These are phyloP conservation scores for Eupithecia exiguata DNA, from an alignment of 2,888 invertebrate species.

Conservation along the genomic window DNA sequence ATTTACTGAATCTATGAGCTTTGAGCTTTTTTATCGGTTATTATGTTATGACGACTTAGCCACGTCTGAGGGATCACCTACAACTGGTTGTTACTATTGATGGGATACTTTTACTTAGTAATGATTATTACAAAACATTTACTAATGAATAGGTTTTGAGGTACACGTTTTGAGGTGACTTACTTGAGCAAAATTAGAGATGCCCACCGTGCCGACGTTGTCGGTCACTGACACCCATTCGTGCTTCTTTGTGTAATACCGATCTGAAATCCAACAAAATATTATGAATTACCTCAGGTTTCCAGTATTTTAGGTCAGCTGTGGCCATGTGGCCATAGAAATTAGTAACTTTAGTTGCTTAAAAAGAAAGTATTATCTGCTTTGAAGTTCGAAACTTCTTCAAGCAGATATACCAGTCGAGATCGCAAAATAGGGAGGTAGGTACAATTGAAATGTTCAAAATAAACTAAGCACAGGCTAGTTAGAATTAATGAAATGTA, in stretches of 20 bases:
- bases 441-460: not conserved
- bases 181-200: constrained; percentile 92
- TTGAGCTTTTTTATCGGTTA: not conserved
- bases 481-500: not conserved
- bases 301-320: not conserved
- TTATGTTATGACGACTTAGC: not conserved
- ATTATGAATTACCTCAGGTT: not conserved
- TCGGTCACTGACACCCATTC: constrained; percentile 92
- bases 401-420: not conserved
- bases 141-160: not conserved
- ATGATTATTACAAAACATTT: no score
- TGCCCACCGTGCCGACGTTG: constrained; percentile 91
- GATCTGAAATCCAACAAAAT: constrained; percentile 74
- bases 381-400: not conserved
- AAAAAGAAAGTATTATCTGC: not conserved
- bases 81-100: not conserved
- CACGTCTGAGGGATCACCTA: not conserved
- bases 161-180: not conserved
- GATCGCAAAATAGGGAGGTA: not conserved
- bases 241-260: constrained; percentile 92
- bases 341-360: not conserved
- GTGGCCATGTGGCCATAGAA: no score
- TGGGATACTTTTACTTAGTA: not conserved
- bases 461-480: not conserved
- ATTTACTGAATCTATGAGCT: not conserved